Percentiles rank a stretch among this genome's conserved stretches.
phyloP scores from a whole-genome alignment of 2,888 invertebrate species.

The Standfussiana lucernea region DNA sequence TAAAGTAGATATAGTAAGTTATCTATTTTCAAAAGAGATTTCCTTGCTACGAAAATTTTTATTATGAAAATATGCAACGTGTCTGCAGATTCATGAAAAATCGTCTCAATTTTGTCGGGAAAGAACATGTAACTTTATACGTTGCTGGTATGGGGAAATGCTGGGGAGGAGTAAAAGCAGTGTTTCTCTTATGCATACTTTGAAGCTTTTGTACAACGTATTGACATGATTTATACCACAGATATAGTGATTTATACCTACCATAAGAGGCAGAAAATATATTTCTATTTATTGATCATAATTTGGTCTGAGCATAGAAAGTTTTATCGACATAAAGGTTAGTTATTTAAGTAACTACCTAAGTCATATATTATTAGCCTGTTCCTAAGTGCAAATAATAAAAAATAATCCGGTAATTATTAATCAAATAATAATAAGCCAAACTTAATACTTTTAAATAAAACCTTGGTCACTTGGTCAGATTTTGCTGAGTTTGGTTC shows the following conservation, averaged over 20 bases:
- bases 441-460: background rate
- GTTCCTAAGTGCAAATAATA: background rate
- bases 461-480: background rate
- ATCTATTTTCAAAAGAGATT: slow-evolving; percentile 23
- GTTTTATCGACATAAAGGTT: background rate
- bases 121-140: slow-evolving; percentile 58
- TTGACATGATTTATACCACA: slow-evolving; percentile 17
- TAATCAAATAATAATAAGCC: background rate
- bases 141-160: slow-evolving; percentile 21
- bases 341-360: background rate
- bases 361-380: background rate
- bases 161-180: slow-evolving; percentile 14
- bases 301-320: background rate
- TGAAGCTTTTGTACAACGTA: background rate
- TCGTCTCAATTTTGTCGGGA: slow-evolving; percentile 46
- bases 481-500: background rate
- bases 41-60: slow-evolving; percentile 27
- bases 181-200: slow-evolving; percentile 29
- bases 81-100: slow-evolving; percentile 52
- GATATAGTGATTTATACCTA: slow-evolving; percentile 16
- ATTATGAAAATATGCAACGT: slow-evolving; percentile 42
- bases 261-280: background rate
- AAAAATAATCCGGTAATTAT: no score
- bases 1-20: slow-evolving; percentile 6
- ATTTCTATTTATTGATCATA: background rate